Evolutionary conservation across 64 coral and sea anemone genomes (phyloP).

Genomic region (Porites australiensis): DNA sequence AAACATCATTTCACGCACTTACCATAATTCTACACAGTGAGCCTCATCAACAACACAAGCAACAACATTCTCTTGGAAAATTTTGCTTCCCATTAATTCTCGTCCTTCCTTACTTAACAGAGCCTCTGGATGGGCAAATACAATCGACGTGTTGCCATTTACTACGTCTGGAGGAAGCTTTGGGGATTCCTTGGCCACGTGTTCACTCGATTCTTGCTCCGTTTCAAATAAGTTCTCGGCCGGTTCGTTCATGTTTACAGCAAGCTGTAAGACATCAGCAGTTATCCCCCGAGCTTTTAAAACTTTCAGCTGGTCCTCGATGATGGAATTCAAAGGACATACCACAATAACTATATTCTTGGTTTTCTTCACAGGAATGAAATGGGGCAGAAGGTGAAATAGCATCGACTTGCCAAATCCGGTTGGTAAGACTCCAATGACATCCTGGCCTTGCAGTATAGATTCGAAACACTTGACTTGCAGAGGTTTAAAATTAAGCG

Average conservation of each 20-base stretch:
- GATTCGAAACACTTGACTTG: conserved; percentile 49
- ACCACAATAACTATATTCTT: not conserved
- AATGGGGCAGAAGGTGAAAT: conserved; percentile 14
- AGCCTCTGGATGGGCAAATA: conserved; percentile 41
- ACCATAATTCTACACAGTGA: conserved; percentile 86
- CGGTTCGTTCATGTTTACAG: not conserved
- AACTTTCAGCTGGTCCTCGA: not conserved
- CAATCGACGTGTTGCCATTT: not conserved
- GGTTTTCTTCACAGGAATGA: conserved; percentile 47
- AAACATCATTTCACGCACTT: conserved; percentile 12
- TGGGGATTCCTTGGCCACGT: not conserved
- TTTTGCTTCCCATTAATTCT: conserved; percentile 15
- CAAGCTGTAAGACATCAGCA: not conserved
- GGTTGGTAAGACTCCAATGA: too few species aligned
- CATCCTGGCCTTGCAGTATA: conserved; percentile 54
- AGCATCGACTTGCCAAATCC: too few species aligned
- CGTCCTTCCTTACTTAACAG: conserved; percentile 63
- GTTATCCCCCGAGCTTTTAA: not conserved
- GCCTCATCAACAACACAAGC: conserved; percentile 84
- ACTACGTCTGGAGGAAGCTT: conserved; percentile 50
- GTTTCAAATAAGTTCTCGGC: not conserved
- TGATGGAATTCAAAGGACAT: not conserved
- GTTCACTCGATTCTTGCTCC: not conserved
- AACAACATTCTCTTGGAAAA: conserved; percentile 61
- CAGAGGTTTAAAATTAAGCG: too few species aligned